phyloP scores from a whole-genome alignment of 2,888 invertebrate species.

The Carterocephalus palaemon region DNA sequence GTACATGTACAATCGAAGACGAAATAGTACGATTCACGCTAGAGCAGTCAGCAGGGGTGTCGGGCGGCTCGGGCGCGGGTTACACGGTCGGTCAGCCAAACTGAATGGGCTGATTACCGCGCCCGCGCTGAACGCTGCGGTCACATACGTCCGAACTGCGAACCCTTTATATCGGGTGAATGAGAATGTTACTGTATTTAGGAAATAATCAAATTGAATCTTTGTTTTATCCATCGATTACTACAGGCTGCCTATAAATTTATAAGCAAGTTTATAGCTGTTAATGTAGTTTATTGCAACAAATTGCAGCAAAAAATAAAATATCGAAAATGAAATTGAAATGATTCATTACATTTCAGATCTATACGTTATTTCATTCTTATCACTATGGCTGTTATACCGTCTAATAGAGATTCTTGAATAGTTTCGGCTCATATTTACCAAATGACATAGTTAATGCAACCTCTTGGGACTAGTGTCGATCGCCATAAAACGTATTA shows the following conservation, averaged over 20 bases:
- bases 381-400: no score
- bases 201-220: slow-evolving; percentile 18
- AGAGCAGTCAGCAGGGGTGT: slow-evolving; percentile 15
- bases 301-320: no score
- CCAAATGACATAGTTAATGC: slow-evolving; percentile 2
- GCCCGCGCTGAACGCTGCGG: slow-evolving; percentile 31
- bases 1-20: slow-evolving; percentile 7
- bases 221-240: slow-evolving; percentile 6
- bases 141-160: slow-evolving; percentile 30
- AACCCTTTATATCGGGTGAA: slow-evolving; percentile 18
- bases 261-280: no score
- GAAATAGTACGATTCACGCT: slow-evolving; percentile 14
- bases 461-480: slow-evolving; percentile 28
- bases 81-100: slow-evolving; percentile 60
- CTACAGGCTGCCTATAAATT: no score
- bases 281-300: no score
- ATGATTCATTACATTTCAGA: no score
- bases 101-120: slow-evolving; percentile 65
- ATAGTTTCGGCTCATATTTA: no score
- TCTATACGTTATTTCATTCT: no score
- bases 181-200: slow-evolving; percentile 6
- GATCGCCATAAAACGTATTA: slow-evolving; percentile 42
- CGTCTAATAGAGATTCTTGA: no score
- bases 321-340: no score
- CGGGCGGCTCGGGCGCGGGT: slow-evolving; percentile 18